Percentiles rank a stretch among this genome's conserved stretches.
phyloP scores from a whole-genome alignment of 2,113 vertebrate species.

The Varanus salvator region DNA sequence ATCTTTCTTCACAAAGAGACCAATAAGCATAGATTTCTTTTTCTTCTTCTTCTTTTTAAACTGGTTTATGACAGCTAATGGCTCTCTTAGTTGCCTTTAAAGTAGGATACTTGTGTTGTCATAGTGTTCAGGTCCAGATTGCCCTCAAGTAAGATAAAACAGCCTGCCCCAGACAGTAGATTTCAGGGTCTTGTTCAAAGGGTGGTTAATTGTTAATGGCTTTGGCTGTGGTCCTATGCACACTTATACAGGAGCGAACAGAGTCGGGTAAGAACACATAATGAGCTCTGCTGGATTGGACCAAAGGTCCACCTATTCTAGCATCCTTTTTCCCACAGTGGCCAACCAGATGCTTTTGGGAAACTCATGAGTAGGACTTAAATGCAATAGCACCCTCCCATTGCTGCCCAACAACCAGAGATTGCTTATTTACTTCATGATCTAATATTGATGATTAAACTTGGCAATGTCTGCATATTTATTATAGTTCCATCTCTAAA shows the following conservation, averaged over 20 bases:
- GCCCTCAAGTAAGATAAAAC: background rate
- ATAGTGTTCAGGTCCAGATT: background rate
- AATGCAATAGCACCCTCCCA: background rate
- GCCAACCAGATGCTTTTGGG: background rate
- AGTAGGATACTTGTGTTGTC: background rate
- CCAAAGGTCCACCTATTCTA: background rate
- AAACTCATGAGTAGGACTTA: background rate
- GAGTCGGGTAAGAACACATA: background rate
- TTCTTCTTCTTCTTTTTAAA: background rate
- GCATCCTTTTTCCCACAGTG: background rate
- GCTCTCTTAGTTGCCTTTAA: background rate
- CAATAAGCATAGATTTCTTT: background rate
- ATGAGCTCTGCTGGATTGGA: background rate
- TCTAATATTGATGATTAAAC: too few species aligned
- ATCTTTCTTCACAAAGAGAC: slow-evolving; percentile 2
- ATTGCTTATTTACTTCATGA: background rate
- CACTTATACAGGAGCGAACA: background rate
- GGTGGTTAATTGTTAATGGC: background rate
- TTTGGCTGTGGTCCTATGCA: background rate
- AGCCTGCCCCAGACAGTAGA: background rate
- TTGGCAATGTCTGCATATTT: background rate
- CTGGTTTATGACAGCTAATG: background rate
- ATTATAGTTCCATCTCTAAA: background rate
- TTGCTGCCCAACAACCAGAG: background rate
- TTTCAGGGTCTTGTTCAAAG: background rate